These are phyloP conservation scores for Arvicanthis niloticus DNA, from an alignment of 2,113 vertebrate genomes.

Conservation along the genomic window DNA sequence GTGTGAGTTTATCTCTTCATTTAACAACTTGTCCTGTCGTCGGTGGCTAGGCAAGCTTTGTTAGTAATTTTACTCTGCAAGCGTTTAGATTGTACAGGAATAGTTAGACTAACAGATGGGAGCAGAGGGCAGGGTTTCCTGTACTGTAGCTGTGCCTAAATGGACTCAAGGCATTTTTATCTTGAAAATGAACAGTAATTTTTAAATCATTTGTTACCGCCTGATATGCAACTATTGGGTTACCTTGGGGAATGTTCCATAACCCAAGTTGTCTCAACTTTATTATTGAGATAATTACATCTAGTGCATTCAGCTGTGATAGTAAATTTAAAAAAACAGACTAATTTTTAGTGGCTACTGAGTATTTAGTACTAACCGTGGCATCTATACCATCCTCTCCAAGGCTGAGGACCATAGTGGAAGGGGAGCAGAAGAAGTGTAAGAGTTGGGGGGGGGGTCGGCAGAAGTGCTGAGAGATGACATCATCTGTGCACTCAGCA, in stretches of 20 bases:
- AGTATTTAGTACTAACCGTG: not conserved
- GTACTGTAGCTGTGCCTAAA: not conserved
- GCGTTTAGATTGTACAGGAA: not conserved
- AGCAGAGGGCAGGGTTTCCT: not conserved
- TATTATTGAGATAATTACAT: not conserved
- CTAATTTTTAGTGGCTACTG: not conserved
- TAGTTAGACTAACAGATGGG: not conserved
- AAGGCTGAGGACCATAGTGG: not conserved
- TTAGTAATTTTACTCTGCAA: not conserved
- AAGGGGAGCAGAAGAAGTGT: not conserved
- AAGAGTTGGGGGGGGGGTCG: not conserved
- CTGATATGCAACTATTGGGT: not conserved
- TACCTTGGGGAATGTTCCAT: not conserved
- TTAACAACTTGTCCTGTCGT: not conserved
- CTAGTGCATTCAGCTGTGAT: not conserved
- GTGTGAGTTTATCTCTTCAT: not conserved
- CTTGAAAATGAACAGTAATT: not conserved
- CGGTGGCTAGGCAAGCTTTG: not conserved
- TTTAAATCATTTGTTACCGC: not conserved
- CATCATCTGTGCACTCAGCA: not conserved
- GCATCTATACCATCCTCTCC: not conserved
- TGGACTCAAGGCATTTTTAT: not conserved
- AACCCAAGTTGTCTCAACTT: not conserved
- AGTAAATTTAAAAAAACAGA: conserved; percentile 25
- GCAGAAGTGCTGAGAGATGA: not conserved